Evolutionary conservation across 1,140 invertebrate species (phyloP).

Genomic region (Papilio glaucus): DNA sequence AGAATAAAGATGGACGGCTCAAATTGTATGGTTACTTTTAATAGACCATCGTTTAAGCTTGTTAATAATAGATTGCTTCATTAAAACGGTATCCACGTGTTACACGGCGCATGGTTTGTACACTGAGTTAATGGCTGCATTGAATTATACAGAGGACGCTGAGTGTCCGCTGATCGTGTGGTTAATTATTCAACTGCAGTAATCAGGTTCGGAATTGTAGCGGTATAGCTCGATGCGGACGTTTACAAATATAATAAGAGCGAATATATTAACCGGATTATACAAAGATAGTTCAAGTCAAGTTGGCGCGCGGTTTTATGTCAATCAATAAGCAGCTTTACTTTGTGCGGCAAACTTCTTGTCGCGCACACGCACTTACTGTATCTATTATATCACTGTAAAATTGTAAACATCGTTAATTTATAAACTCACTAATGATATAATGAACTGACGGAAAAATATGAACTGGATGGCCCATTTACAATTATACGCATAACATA

Average conservation of each 20-base stretch:
- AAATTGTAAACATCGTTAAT: too few relatives aligned
- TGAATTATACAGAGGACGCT: conserved; percentile 10
- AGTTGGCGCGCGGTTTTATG: too few relatives aligned
- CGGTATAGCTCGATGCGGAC: background rate
- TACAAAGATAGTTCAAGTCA: background rate
- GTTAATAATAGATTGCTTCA: conserved; percentile 13
- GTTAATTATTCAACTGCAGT: conserved; percentile 15
- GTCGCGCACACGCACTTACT: too few relatives aligned
- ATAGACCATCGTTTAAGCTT: background rate
- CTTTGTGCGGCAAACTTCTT: too few relatives aligned
- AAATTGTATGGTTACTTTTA: background rate
- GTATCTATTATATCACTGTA: too few relatives aligned
- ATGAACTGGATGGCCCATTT: too few relatives aligned
- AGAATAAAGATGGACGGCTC: background rate
- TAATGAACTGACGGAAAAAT: too few relatives aligned
- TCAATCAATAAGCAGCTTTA: too few relatives aligned
- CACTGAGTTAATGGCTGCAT: conserved; percentile 6
- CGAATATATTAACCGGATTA: conserved; percentile 6
- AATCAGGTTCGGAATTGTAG: background rate
- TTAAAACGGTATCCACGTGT: conserved; percentile 15
- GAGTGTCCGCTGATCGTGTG: conserved; percentile 17
- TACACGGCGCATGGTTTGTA: conserved; percentile 14
- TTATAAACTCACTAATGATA: too few relatives aligned
- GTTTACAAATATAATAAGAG: conserved; percentile 2
- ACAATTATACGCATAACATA: too few relatives aligned